Evolutionary conservation across 2,113 vertebrate species (phyloP).

Genomic region (Mormoops blainvillei): DNA sequence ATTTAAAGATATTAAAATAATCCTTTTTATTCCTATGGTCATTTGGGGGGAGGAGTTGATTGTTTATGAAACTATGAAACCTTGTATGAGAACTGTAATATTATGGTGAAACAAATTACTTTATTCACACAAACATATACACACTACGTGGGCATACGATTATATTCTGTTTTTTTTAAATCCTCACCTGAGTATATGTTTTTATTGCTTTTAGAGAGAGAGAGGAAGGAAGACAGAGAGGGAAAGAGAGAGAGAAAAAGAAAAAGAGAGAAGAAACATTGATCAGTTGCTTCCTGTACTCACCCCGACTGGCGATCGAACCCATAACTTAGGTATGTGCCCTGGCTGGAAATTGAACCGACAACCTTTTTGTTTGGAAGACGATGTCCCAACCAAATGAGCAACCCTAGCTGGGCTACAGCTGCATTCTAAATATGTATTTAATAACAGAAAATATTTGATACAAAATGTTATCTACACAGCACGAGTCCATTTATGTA

Average conservation of each 20-base stretch:
- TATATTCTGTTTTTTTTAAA: background rate
- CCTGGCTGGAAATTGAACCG: too few species aligned
- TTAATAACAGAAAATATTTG: slow-evolving; percentile 6
- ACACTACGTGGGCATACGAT: background rate
- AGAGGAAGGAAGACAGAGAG: too few species aligned
- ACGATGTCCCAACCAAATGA: too few species aligned
- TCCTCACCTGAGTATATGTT: too few species aligned
- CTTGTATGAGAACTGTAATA: background rate
- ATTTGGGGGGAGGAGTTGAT: background rate
- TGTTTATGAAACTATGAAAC: background rate
- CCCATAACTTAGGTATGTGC: too few species aligned
- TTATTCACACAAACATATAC: background rate
- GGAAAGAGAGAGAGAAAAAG: too few species aligned
- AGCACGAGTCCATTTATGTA: background rate
- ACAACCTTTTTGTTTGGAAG: too few species aligned
- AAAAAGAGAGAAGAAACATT: too few species aligned
- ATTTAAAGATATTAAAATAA: background rate
- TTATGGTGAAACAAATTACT: background rate
- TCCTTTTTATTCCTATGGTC: background rate
- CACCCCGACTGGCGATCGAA: too few species aligned
- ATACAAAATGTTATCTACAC: background rate
- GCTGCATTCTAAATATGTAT: slow-evolving; percentile 11
- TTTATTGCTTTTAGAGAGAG: too few species aligned
- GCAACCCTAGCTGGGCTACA: background rate
- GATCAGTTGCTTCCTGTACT: too few species aligned